phyloP scores from a whole-genome alignment of 2,888 invertebrate genomes.

The Agonopterix heracliana region DNA sequence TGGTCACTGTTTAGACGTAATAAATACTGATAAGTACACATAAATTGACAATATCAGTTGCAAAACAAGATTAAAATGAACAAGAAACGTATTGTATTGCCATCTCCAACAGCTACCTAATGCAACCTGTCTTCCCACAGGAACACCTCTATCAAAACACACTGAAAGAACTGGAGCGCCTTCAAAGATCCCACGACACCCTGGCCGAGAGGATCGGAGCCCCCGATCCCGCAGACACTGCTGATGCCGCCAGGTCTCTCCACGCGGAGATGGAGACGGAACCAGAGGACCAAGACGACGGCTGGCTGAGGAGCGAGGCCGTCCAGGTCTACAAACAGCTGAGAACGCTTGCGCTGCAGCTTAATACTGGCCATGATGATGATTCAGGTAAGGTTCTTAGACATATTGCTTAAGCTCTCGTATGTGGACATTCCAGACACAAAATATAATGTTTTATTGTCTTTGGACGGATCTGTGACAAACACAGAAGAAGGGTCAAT shows the following conservation, averaged over 20 bases:
- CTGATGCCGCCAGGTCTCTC: slow-evolving; percentile 80
- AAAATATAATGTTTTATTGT: too few species aligned
- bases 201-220: slow-evolving; percentile 82
- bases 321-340: slow-evolving; percentile 84
- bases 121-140: slow-evolving; percentile 31
- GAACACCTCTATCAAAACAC: slow-evolving; percentile 73
- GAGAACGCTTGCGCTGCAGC: slow-evolving; percentile 82
- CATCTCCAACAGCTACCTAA: too few species aligned
- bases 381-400: slow-evolving; percentile 73
- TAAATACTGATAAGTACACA: too few species aligned
- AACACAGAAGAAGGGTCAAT: too few species aligned
- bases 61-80: too few species aligned
- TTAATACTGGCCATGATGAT: slow-evolving; percentile 86
- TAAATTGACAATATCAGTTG: too few species aligned
- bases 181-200: slow-evolving; percentile 82
- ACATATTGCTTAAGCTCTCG: neutral
- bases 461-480: too few species aligned
- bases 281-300: slow-evolving; percentile 72
- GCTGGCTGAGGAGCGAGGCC: slow-evolving; percentile 79
- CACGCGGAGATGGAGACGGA: slow-evolving; percentile 94
- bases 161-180: slow-evolving; percentile 81
- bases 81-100: too few species aligned
- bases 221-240: slow-evolving; percentile 60
- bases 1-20: too few species aligned
- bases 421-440: too few species aligned